Evolutionary conservation across 2,888 invertebrate species (phyloP).

Genomic region (Panzeria rudis): DNA sequence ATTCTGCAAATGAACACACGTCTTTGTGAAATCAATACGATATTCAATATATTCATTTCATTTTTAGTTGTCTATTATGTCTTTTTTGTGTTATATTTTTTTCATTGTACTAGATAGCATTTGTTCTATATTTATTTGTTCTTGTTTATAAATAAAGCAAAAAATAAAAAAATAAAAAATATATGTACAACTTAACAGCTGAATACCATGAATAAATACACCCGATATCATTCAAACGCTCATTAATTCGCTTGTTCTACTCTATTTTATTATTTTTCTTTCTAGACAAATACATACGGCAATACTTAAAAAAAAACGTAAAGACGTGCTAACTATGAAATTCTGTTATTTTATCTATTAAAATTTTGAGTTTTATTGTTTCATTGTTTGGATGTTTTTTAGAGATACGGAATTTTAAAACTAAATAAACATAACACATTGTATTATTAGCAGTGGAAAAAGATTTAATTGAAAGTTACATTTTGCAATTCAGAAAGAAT

Average conservation of each 20-base stretch:
- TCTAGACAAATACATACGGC: background rate
- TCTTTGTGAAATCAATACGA: conserved; percentile 46
- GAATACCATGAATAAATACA: conserved; percentile 15
- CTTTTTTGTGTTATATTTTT: conserved; percentile 37
- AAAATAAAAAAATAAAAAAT: conserved; percentile 28
- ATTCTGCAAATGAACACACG: background rate
- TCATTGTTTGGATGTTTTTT: background rate
- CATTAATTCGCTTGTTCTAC: background rate
- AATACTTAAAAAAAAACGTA: background rate
- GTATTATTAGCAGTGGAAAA: background rate
- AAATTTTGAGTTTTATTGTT: background rate
- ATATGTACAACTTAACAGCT: conserved; percentile 7
- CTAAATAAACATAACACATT: background rate
- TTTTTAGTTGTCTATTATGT: conserved; percentile 27
- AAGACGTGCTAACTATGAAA: background rate
- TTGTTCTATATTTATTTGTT: conserved; percentile 54
- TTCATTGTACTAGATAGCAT: conserved; percentile 10
- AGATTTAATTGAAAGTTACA: background rate
- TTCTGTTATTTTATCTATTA: background rate
- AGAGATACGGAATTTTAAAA: background rate
- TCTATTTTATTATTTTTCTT: background rate
- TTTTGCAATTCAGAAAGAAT: no score
- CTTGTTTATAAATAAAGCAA: conserved; percentile 52
- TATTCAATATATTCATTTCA: conserved; percentile 49
- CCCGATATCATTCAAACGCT: conserved; percentile 20